Evolutionary conservation across 2,888 invertebrate species (phyloP).

Genomic region (Sipha maydis): DNA sequence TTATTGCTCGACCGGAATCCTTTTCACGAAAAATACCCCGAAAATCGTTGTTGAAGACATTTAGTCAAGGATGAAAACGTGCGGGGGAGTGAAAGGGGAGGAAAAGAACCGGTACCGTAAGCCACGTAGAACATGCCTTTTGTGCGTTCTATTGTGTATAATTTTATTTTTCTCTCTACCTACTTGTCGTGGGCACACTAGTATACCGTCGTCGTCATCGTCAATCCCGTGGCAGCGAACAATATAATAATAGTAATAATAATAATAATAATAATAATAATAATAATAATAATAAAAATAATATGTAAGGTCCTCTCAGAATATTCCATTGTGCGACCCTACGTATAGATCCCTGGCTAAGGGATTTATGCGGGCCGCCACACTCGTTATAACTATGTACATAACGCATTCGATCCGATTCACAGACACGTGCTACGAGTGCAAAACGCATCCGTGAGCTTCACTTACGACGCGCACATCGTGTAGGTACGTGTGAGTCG

Average conservation of each 20-base stretch:
- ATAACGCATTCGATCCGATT: neutral
- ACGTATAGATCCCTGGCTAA: neutral
- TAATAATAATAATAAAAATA: too few relatives aligned
- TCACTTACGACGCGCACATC: neutral
- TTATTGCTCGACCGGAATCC: conserved; percentile 50
- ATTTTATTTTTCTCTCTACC: conserved; percentile 32
- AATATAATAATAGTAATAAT: too few relatives aligned
- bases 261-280: too few relatives aligned
- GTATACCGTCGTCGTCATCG: neutral
- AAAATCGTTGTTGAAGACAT: conserved; percentile 28
- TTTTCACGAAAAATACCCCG: conserved; percentile 15
- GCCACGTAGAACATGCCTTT: conserved; percentile 13
- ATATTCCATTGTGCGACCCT: conserved; percentile 21
- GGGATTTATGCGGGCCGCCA: neutral
- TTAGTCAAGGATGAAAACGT: conserved; percentile 52
- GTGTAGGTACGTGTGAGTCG: neutral
- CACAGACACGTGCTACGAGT: neutral
- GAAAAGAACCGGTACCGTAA: conserved; percentile 32
- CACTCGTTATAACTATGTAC: neutral
- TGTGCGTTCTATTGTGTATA: conserved; percentile 46
- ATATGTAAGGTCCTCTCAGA: neutral
- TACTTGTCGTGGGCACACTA: conserved; percentile 14
- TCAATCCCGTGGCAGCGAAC: too few relatives aligned
- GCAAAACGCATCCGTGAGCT: neutral
- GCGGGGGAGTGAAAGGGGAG: neutral